phyloP scores from a whole-genome alignment of 2,113 vertebrate genomes.

The Gymnorhina tibicen region DNA sequence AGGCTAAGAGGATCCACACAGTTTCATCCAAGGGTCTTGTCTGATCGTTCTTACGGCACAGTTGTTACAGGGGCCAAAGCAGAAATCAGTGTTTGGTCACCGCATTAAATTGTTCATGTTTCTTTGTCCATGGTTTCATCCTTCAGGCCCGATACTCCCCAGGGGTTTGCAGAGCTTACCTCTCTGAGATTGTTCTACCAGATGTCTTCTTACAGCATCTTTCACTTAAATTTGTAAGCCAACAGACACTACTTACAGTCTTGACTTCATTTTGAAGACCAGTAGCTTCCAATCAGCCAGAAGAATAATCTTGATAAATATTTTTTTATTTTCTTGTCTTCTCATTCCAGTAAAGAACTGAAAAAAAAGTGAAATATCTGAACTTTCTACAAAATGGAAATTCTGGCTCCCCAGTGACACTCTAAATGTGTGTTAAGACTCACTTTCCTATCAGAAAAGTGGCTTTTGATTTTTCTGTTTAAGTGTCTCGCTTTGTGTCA shows the following conservation, averaged over 20 bases:
- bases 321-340: background rate
- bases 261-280: background rate
- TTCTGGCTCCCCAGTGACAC: background rate
- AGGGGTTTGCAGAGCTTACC: background rate
- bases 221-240: background rate
- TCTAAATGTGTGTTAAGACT: background rate
- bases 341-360: background rate
- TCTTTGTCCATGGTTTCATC: background rate
- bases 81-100: background rate
- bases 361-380: background rate
- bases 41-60: background rate
- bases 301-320: background rate
- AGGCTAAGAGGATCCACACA: background rate
- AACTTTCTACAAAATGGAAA: background rate
- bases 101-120: background rate
- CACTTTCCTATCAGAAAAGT: background rate
- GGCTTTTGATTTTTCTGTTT: background rate
- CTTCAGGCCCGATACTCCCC: fast-evolving
- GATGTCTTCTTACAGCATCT: background rate
- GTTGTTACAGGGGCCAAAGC: background rate
- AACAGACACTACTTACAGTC: background rate
- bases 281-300: background rate
- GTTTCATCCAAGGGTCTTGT: background rate
- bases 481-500: background rate
- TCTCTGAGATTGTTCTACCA: background rate